phyloP scores from a whole-genome alignment of 1,140 invertebrate genomes.

The Periplaneta americana region DNA sequence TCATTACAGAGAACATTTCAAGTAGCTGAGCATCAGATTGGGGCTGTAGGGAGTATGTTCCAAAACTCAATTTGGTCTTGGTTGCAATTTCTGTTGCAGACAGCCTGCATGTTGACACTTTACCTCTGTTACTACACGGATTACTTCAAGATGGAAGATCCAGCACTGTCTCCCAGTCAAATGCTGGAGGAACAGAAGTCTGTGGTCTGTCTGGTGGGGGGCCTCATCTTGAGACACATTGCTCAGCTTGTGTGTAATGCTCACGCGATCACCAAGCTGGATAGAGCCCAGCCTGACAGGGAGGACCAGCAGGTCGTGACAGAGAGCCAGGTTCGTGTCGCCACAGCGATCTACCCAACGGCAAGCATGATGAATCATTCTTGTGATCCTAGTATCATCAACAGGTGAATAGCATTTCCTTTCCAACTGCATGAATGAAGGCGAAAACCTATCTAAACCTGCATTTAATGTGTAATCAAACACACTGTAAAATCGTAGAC shows the following conservation, averaged over 20 bases:
- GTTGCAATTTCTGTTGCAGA: slow-evolving; percentile 36
- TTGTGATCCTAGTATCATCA: slow-evolving; percentile 77
- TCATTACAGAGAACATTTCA: too few species aligned
- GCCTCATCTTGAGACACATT: slow-evolving; percentile 60
- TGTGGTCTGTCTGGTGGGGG: slow-evolving; percentile 18
- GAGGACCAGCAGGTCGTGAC: slow-evolving; percentile 23
- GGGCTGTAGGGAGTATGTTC: too few species aligned
- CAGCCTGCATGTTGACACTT: slow-evolving; percentile 47
- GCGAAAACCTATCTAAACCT: too few species aligned
- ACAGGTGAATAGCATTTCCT: slow-evolving; percentile 48
- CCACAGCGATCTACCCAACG: slow-evolving; percentile 82
- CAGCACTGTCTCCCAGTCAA: background rate
- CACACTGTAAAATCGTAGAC: too few species aligned
- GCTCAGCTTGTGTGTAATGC: slow-evolving; percentile 76
- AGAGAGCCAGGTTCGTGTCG: slow-evolving; percentile 55
- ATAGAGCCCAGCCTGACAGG: slow-evolving; percentile 24
- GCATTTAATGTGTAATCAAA: too few species aligned
- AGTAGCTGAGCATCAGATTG: too few species aligned
- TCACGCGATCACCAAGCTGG: slow-evolving; percentile 56
- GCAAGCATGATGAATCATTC: slow-evolving; percentile 89
- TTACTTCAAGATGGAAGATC: slow-evolving; percentile 36
- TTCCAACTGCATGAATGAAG: too few species aligned
- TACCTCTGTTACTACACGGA: slow-evolving; percentile 47
- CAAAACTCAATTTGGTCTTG: background rate
- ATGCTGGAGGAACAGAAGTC: background rate